A percentile compares a stretch with the other conserved stretches of the same genome.
phyloP scores from a whole-genome alignment of 2,113 vertebrate species.

The Gasterosteus aculeatus region DNA sequence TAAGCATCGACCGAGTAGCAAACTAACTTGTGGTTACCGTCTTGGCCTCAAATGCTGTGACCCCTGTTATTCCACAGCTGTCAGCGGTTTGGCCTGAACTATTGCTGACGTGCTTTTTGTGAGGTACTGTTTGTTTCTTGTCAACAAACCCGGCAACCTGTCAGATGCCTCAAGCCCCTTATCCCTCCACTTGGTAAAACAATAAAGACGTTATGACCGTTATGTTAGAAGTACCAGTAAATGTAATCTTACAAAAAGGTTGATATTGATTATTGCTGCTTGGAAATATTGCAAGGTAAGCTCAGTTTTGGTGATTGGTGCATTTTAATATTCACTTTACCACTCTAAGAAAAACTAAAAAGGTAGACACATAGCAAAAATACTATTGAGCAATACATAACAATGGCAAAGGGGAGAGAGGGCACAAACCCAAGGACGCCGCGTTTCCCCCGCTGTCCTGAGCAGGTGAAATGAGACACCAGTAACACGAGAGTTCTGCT shows the following conservation, averaged over 20 bases:
- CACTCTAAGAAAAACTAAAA: not conserved
- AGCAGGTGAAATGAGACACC: conserved; percentile 80
- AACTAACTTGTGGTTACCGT: not conserved
- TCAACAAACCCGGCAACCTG: conserved; percentile 46
- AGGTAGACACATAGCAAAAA: conserved; percentile 19
- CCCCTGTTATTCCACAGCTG: conserved; percentile 39
- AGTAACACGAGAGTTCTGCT: conserved; percentile 75
- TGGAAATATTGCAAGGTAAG: not conserved
- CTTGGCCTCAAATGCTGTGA: conserved; percentile 11
- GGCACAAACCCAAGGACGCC: conserved; percentile 71
- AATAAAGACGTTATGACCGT: not conserved
- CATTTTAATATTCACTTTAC: not conserved
- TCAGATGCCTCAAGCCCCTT: not conserved
- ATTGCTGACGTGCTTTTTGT: conserved; percentile 32
- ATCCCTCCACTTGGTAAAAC: conserved; percentile 2
- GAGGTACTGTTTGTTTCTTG: conserved; percentile 45
- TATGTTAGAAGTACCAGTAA: not conserved
- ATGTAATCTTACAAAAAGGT: not conserved
- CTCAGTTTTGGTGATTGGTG: not conserved
- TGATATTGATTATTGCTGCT: not conserved
- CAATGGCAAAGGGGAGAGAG: conserved; percentile 62
- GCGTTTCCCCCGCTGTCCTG: conserved; percentile 74
- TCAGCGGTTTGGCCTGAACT: conserved; percentile 38
- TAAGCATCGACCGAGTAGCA: not conserved
- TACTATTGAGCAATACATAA: conserved; percentile 36